Percentiles rank a stretch among this genome's conserved stretches.
Conservation (phyloP, 2,888 invertebrate species). For the Eucera pruinosa region DNA sequence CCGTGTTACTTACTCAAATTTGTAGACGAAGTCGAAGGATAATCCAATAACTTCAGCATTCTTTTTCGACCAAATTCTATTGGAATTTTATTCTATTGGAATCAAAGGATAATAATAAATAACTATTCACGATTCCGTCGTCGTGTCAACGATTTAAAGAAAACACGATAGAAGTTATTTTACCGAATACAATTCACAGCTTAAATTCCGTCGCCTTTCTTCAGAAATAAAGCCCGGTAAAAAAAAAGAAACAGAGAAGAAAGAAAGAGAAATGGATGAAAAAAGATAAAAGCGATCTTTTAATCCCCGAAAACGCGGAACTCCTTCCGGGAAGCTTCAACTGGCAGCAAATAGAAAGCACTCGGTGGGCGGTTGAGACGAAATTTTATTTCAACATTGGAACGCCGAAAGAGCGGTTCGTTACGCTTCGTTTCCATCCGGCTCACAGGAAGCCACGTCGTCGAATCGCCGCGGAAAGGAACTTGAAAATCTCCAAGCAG, state of each 20-base stretch:
- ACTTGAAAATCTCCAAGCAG: slow-evolving; percentile 46
- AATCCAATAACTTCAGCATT: too few relatives aligned
- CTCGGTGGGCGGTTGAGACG: slow-evolving; percentile 25
- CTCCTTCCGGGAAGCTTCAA: slow-evolving; percentile 22
- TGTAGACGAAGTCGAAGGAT: too few relatives aligned
- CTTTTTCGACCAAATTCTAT: too few relatives aligned
- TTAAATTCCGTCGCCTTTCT: not conserved
- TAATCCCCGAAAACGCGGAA: slow-evolving; percentile 19
- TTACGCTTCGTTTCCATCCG: slow-evolving; percentile 55
- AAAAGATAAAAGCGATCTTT: slow-evolving; percentile 13
- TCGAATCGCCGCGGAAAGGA: slow-evolving; percentile 37
- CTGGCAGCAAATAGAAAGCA: slow-evolving; percentile 30
- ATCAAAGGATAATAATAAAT: too few relatives aligned
- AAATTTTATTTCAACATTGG: slow-evolving; percentile 44
- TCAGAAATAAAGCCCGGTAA: too few relatives aligned
- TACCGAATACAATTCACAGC: not conserved
- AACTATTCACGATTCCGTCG: too few relatives aligned
- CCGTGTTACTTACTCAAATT: too few relatives aligned
- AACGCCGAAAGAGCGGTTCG: slow-evolving; percentile 35
- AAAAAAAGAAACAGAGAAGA: not conserved
- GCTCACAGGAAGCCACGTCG: slow-evolving; percentile 26
- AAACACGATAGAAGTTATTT: too few relatives aligned
- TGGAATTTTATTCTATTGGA: too few relatives aligned
- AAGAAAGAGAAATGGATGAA: not conserved
- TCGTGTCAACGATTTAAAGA: too few relatives aligned